A percentile compares a stretch with the other conserved stretches of the same genome.
Evolutionary conservation across 2,888 invertebrate genomes (phyloP).

Genomic region (Cryptophagus acutangulus): DNA sequence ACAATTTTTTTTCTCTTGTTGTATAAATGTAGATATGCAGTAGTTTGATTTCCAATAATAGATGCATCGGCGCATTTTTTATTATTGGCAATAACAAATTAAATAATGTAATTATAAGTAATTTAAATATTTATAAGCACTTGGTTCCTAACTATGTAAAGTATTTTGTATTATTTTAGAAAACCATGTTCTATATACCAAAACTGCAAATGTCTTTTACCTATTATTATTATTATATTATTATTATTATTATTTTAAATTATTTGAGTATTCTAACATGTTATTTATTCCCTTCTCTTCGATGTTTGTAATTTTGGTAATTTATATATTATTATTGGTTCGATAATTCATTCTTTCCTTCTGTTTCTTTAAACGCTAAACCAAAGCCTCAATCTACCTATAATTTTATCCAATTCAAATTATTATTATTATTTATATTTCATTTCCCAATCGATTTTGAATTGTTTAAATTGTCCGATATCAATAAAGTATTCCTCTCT

Average conservation of each 20-base stretch:
- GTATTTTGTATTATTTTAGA: slow-evolving; percentile 43
- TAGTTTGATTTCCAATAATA: slow-evolving; percentile 43
- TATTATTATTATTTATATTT: too few species aligned
- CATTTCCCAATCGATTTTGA: too few species aligned
- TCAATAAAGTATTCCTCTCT: too few species aligned
- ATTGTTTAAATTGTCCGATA: too few species aligned
- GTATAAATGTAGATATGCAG: slow-evolving; percentile 45
- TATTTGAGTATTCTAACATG: slow-evolving; percentile 36
- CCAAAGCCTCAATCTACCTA: too few species aligned
- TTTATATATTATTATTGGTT: too few species aligned
- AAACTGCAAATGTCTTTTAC: slow-evolving; percentile 38
- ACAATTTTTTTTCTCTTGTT: too few species aligned
- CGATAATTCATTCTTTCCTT: slow-evolving; percentile 24
- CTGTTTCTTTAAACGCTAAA: slow-evolving; percentile 14
- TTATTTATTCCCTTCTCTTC: slow-evolving; percentile 15
- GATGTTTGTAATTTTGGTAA: too few species aligned
- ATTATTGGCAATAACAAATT: slow-evolving; percentile 40
- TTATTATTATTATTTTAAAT: slow-evolving; percentile 30
- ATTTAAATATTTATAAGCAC: slow-evolving; percentile 42
- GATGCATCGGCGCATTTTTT: slow-evolving; percentile 32
- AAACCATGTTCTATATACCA: slow-evolving; percentile 37
- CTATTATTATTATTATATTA: slow-evolving; percentile 17
- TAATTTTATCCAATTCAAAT: too few species aligned
- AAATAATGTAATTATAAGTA: slow-evolving; percentile 41
- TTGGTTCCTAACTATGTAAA: slow-evolving; percentile 48